Percentiles rank a stretch among this genome's conserved stretches.
These are phyloP conservation scores for Tachysurus fulvidraco DNA, from an alignment of 2,113 vertebrate species.

Conservation along the genomic window DNA sequence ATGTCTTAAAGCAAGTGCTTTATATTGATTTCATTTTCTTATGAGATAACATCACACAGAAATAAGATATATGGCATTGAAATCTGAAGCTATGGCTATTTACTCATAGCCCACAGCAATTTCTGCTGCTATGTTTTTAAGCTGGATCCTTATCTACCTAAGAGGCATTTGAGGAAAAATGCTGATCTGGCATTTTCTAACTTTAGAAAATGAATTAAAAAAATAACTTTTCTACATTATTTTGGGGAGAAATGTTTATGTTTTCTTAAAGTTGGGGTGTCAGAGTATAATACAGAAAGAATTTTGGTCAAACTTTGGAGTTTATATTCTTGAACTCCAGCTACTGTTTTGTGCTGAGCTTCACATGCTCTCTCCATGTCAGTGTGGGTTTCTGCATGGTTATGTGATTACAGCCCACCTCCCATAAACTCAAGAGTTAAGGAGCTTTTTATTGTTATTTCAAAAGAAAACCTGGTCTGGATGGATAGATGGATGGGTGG, in stretches of 20 bases:
- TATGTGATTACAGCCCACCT: too few relatives aligned
- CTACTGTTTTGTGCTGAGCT: neutral
- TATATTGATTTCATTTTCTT: neutral
- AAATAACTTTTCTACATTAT: neutral
- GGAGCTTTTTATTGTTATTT: too few relatives aligned
- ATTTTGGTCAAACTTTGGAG: neutral
- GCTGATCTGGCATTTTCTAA: neutral
- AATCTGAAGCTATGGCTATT: neutral
- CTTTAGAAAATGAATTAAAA: neutral
- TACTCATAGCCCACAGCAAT: neutral
- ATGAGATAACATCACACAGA: neutral
- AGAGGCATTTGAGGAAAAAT: neutral
- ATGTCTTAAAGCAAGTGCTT: neutral
- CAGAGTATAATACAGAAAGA: neutral
- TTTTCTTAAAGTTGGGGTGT: neutral
- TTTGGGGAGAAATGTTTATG: neutral
- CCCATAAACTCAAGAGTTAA: too few relatives aligned
- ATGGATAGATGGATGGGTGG: too few relatives aligned
- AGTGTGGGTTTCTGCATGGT: neutral
- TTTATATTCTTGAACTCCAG: neutral
- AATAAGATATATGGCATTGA: neutral
- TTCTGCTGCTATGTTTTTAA: neutral
- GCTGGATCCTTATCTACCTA: neutral
- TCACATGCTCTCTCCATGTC: neutral
- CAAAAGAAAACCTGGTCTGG: too few relatives aligned